Evolutionary conservation across 1,140 invertebrate genomes (phyloP).

Genomic region (Xylocopa sonorina): DNA sequence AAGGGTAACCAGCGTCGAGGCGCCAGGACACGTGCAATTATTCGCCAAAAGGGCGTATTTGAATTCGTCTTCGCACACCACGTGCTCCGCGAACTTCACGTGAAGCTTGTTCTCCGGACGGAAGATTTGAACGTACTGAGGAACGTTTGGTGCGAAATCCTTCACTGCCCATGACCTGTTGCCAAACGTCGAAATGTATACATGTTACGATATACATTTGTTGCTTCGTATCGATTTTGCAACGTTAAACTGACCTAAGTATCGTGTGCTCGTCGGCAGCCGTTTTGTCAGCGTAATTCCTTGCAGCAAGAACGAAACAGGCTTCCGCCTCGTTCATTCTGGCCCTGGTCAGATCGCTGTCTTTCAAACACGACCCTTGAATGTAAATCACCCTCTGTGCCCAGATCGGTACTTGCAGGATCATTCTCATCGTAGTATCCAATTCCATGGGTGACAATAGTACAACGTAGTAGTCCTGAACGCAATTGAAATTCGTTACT

Average conservation of each 20-base stretch:
- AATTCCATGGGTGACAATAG: conserved; percentile 98
- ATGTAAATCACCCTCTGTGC: conserved; percentile 98
- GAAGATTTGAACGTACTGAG: conserved; percentile 99
- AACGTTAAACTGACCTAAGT: conserved; percentile 84
- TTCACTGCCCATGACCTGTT: conserved; percentile 97
- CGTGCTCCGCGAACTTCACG: conserved; percentile 98
- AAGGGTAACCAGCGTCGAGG: conserved; percentile 97
- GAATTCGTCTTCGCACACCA: conserved; percentile 98
- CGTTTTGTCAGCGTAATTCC: conserved; percentile 98
- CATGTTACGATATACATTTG: conserved; percentile 1
- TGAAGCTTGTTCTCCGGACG: conserved; percentile 98
- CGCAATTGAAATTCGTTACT: not conserved
- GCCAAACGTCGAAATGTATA: not conserved
- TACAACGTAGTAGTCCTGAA: conserved; percentile 97
- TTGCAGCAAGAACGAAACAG: conserved; percentile 96
- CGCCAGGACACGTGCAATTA: conserved; percentile 98
- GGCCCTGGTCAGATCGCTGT: conserved; percentile 95
- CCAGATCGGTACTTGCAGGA: conserved; percentile 98
- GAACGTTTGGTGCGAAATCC: conserved; percentile 97
- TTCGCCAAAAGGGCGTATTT: conserved; percentile 98
- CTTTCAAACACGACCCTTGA: conserved; percentile 96
- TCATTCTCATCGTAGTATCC: conserved; percentile 98
- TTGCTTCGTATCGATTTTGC: too few species aligned
- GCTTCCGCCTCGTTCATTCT: conserved; percentile 98
- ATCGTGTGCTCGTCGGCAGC: conserved; percentile 99